Conservation (phyloP, 1,140 invertebrate genomes). For the Pseudomyrmex cubaensis region DNA sequence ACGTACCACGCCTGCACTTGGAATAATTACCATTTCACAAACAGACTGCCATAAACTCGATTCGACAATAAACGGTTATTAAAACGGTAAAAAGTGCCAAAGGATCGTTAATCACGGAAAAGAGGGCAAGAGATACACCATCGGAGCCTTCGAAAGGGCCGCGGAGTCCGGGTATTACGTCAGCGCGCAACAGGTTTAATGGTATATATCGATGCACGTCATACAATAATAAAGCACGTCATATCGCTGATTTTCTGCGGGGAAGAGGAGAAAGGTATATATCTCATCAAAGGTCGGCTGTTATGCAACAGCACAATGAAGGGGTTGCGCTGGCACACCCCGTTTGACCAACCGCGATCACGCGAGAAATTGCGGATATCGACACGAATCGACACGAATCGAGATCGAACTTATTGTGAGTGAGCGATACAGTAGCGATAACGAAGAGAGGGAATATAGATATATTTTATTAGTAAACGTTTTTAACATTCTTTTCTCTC, state of each 20-base stretch:
- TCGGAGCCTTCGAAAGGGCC: slow-evolving; percentile 51
- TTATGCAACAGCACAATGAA: slow-evolving; percentile 38
- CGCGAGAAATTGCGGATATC: slow-evolving; percentile 14
- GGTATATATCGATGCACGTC: slow-evolving; percentile 30
- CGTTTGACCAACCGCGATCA: neutral
- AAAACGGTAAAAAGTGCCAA: slow-evolving; percentile 32
- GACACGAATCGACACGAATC: neutral
- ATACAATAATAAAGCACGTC: slow-evolving; percentile 37
- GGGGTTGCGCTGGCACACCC: slow-evolving; percentile 31
- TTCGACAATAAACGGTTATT: slow-evolving; percentile 50
- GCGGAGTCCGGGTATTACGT: neutral
- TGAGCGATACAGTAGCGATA: too few species aligned
- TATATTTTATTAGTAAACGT: slow-evolving; percentile 1
- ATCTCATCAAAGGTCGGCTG: slow-evolving; percentile 42
- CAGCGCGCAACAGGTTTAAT: neutral
- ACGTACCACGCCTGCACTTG: neutral
- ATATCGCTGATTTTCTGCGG: slow-evolving; percentile 42
- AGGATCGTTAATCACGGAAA: slow-evolving; percentile 49
- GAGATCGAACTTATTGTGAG: neutral
- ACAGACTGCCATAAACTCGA: slow-evolving; percentile 38
- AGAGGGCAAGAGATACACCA: slow-evolving; percentile 12
- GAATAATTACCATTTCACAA: slow-evolving; percentile 42
- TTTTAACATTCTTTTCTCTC: neutral
- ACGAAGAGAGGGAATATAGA: too few species aligned
- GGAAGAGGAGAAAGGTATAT: neutral